A percentile compares a stretch with the other conserved stretches of the same genome.
Conservation (phyloP, 2,888 invertebrate genomes). For the Chymomyza fuscimana region DNA sequence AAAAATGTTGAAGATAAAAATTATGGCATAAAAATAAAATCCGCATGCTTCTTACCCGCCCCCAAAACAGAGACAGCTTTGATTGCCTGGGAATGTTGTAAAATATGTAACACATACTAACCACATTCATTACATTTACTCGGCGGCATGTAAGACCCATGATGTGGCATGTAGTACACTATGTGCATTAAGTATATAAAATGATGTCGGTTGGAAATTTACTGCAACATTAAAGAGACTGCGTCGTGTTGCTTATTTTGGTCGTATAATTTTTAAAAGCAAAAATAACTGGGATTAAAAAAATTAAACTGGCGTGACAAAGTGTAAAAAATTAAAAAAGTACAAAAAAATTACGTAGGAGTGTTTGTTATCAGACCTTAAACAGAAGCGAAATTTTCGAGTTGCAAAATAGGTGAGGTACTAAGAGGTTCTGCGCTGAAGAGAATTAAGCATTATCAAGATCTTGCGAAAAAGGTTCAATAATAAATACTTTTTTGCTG, state of each 20-base stretch:
- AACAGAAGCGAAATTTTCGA: not conserved
- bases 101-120: constrained; percentile 56
- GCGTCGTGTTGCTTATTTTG: not conserved
- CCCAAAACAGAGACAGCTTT: constrained; percentile 41
- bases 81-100: constrained; percentile 50
- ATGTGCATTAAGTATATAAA: not conserved
- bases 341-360: not conserved
- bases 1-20: constrained; percentile 41
- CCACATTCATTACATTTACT: constrained; percentile 43
- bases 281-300: not conserved
- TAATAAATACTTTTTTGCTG: too few relatives aligned
- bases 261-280: not conserved
- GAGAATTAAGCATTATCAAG: too few relatives aligned
- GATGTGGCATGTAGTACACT: not conserved
- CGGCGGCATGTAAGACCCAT: not conserved
- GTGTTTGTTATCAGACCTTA: not conserved
- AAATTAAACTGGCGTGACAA: not conserved
- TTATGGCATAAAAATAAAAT: constrained; percentile 40
- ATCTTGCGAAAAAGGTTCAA: too few relatives aligned
- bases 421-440: too few relatives aligned
- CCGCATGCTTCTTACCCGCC: not conserved
- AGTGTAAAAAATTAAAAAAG: not conserved
- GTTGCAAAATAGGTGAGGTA: not conserved
- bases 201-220: not conserved
- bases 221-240: constrained; percentile 1